phyloP scores from a whole-genome alignment of 2,113 vertebrate genomes.

The Desmodus rotundus region DNA sequence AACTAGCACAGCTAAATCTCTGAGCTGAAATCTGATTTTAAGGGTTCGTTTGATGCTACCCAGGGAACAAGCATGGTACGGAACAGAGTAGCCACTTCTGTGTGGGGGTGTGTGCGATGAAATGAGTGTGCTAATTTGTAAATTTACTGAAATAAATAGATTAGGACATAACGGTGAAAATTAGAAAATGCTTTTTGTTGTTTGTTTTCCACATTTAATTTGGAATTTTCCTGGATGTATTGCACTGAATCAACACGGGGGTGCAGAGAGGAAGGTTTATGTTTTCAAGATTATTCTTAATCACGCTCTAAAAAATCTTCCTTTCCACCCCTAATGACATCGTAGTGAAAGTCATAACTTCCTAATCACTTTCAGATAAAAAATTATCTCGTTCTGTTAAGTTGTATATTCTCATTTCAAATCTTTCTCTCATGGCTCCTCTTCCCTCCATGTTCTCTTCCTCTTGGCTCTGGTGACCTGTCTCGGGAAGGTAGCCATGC shows the following conservation, averaged over 20 bases:
- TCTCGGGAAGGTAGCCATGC: rapidly evolving
- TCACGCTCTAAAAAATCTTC: not conserved
- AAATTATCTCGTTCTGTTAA: not conserved
- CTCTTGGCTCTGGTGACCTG: not conserved
- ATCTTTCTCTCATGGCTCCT: not conserved
- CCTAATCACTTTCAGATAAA: not conserved
- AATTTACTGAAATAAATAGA: not conserved
- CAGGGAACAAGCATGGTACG: not conserved
- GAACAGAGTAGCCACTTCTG: not conserved
- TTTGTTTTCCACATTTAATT: not conserved
- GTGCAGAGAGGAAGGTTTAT: not conserved
- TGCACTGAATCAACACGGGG: not conserved
- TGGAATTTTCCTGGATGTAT: not conserved
- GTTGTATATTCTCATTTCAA: not conserved
- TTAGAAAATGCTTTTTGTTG: not conserved
- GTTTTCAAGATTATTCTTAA: not conserved
- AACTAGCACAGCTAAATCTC: not conserved
- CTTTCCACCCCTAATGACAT: not conserved
- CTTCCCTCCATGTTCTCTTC: not conserved
- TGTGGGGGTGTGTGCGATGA: not conserved
- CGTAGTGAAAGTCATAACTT: not conserved
- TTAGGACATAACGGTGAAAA: not conserved
- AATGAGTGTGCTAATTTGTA: not conserved
- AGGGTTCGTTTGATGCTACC: not conserved
- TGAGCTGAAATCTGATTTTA: not conserved